Base-by-base conservation (phyloP, 64 coral and sea anemone genomes). In the Montipora sp. region DNA sequence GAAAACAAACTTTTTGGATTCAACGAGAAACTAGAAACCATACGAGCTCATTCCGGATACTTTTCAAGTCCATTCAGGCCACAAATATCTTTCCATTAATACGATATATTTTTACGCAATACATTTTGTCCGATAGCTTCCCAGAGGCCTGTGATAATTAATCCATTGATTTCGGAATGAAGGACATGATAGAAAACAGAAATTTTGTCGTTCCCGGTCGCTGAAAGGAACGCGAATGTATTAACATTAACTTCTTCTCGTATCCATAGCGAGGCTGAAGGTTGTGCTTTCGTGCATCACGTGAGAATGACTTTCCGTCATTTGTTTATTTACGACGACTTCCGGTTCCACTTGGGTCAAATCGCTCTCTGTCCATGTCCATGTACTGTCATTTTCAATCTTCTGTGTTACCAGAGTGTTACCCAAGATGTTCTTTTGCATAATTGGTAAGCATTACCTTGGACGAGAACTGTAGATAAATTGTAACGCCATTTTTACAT, bases 221-320 rank as follows among this genome's bases (percentile, higher is more conserved):
- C 77, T 65, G 20, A 51, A 71, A 48, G 45, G 57, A 80, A 75
- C 46, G 24, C 87, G 71, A 84, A 73, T 61, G 59, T 48, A 36
- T 36, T 36, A 36, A 36, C 36, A 36, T 36, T 36, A 67, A 69
- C 68, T 44, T 53, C 43, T 18, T 19, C 1, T 45, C 85, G 60
- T 51, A 12, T 49, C 89, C 59, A 85, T 57, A 90, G 59, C 72
- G 93, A 94, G 93, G 87, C 93, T 94, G 47, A 6, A n/a, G 79
- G 2, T 59, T 15, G 77, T 75, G 44, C 59, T 18, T 72, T 23
- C 1, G n/a, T 57, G 6, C 68, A 77, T 94, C 93, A 94, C 93
- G 93, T 90, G 93, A 68, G 45, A 81, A 55, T 53, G 63, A 61
- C 51, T 50, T 10, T 47, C 69, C 68, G 7, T 0, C 15, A 10